Evolutionary conservation across 2,113 vertebrate genomes (phyloP), one percentile per base, ranked within the genome.

Genomic region (Recurvirostra avosetta): DNA sequence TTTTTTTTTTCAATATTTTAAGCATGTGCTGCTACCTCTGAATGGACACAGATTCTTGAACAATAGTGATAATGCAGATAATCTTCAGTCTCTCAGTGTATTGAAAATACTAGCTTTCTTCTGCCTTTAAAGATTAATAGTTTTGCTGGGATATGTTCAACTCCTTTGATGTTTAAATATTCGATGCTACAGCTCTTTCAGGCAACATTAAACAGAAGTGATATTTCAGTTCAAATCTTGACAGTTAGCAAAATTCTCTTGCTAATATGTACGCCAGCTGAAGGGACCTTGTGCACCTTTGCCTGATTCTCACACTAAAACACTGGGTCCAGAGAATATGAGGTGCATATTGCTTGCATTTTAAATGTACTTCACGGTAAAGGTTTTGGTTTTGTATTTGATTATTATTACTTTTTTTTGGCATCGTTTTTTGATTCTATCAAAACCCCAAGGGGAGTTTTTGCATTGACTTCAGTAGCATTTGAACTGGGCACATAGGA

Each of bases 161-260:
- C 26, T 66, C 62, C 75, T 95, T 97, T 95, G 89, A 97, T 95
- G 36, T 80, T 82, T 90, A 86, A 96, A 63, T 47, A 77, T 50
- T 71, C 59, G 52, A 74, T 74, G 43, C 67, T 67, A 65, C n/a
- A 84, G 47, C 36, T 87, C n/a, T 86, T 88, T 92, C 77, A 94
- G 78, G 63, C 81, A 93, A 72, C 4, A 16, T 74, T 81, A 78
- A 90, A 45, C 27, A 80, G 53, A 83, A 95, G 15, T 50, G 26
- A 36, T 95, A 84, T 32, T 74, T 92, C n/a, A 74, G 68, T 63
- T 95, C 45, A 92, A 18, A 71, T 92, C 67, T 43, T 45, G 38
- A 58, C 47, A 16, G n/a, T 8, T 91, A 26, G 22, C 25, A 94
- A 88, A 95, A 84, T 56, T 85, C 9, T 26, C 38, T 89, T 4